Evolutionary conservation across 2,888 invertebrate species (phyloP).

Genomic region (Limulus polyphemus): DNA sequence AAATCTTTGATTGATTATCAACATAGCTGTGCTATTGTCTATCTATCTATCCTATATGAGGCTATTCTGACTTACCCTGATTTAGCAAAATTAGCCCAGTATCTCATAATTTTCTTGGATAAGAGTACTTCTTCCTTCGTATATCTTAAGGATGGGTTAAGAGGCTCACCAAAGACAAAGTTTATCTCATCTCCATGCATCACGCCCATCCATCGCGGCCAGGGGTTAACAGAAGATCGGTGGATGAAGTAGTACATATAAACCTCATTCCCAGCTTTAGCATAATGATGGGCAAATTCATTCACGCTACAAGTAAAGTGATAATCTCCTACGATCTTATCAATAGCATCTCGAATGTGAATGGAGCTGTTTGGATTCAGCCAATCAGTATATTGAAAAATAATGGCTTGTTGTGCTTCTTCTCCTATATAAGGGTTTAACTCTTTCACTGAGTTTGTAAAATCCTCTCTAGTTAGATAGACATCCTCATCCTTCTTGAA

Average conservation of each 20-base stretch:
- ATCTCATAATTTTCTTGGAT: slow-evolving; percentile 78
- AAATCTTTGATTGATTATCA: no score
- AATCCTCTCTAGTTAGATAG: slow-evolving; percentile 63
- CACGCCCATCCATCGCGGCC: slow-evolving; percentile 99
- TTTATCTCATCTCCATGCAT: slow-evolving; percentile 97
- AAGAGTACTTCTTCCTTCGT: slow-evolving; percentile 73
- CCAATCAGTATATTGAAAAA: slow-evolving; percentile 89
- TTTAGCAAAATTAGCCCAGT: slow-evolving; percentile 82
- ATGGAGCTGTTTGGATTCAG: slow-evolving; percentile 69
- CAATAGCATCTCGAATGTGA: slow-evolving; percentile 68
- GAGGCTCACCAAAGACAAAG: slow-evolving; percentile 90
- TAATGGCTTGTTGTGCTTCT: slow-evolving; percentile 62
- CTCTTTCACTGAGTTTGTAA: slow-evolving; percentile 59
- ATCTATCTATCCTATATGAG: no score
- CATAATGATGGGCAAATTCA: slow-evolving; percentile 77
- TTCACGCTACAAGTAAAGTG: slow-evolving; percentile 62
- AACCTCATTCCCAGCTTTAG: slow-evolving; percentile 74
- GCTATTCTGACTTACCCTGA: slow-evolving; percentile 59
- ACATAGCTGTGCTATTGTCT: no score
- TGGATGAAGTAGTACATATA: slow-evolving; percentile 86
- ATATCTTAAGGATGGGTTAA: slow-evolving; percentile 76
- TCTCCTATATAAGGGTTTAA: slow-evolving; percentile 64
- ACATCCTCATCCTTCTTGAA: slow-evolving; percentile 71
- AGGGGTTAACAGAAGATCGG: slow-evolving; percentile 66
- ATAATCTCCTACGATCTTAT: slow-evolving; percentile 66